Percentiles rank a stretch among this genome's conserved stretches.
Evolutionary conservation across 2,888 invertebrate genomes (phyloP).

Genomic region (Polymixis lichenea): DNA sequence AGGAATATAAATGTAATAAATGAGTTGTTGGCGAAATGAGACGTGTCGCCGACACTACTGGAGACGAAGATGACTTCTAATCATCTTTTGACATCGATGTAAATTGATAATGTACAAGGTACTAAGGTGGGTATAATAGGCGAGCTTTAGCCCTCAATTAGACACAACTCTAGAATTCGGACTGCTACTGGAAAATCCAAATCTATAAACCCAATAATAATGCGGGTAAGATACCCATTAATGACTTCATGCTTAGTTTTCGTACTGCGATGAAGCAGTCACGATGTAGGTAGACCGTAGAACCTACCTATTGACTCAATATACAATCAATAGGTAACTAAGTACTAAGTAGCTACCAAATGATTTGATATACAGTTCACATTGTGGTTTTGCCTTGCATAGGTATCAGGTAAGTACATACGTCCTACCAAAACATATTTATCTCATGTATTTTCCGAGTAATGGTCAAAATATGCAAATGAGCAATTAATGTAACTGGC

Average conservation of each 20-base stretch:
- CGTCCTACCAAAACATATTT: constrained; percentile 47
- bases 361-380: background rate
- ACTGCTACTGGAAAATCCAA: background rate
- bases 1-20: background rate
- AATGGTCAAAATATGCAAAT: constrained; percentile 85
- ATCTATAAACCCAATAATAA: background rate
- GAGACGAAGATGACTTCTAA: background rate
- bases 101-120: background rate
- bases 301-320: background rate
- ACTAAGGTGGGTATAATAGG: no score
- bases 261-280: background rate
- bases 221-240: background rate
- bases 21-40: background rate
- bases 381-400: constrained; percentile 12
- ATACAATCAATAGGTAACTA: background rate
- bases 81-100: background rate
- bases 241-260: background rate
- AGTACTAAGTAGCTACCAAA: background rate
- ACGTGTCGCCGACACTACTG: no score
- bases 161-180: background rate
- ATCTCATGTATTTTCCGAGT: constrained; percentile 68
- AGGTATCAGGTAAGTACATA: constrained; percentile 15
- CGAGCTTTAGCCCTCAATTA: background rate
- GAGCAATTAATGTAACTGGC: constrained; percentile 78
- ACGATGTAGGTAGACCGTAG: background rate